Evolutionary conservation across 2,113 vertebrate genomes (phyloP).

Genomic region (Pangasianodon hypophthalmus): DNA sequence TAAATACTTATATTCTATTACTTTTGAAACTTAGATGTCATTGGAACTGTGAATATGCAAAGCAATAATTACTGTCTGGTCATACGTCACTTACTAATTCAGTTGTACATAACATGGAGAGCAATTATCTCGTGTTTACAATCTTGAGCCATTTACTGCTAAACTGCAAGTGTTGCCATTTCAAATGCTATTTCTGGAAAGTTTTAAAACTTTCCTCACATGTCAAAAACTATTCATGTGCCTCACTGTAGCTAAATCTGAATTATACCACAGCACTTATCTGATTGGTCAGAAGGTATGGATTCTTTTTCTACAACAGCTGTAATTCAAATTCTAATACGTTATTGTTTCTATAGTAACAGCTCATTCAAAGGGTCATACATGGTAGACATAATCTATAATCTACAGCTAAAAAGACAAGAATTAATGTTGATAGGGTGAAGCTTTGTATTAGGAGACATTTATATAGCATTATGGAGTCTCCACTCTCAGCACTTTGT

Average conservation of each 20-base stretch:
- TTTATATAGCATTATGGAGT: too few relatives aligned
- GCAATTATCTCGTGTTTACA: background rate
- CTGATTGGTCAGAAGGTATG: background rate
- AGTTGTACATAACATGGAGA: background rate
- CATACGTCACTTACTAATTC: background rate
- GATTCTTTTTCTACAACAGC: background rate
- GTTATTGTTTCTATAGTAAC: background rate
- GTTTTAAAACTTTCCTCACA: background rate
- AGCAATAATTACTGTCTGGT: background rate
- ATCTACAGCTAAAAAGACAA: background rate
- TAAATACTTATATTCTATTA: background rate
- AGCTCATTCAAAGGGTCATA: background rate
- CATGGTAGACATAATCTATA: background rate
- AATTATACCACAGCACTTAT: background rate
- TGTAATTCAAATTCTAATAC: background rate
- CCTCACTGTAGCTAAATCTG: background rate
- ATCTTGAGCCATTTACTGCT: background rate
- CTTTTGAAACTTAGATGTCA: background rate
- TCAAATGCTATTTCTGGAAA: constrained; percentile 9
- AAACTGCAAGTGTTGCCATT: background rate
- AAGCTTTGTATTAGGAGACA: background rate
- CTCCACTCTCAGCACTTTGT: too few relatives aligned
- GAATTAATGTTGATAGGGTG: background rate
- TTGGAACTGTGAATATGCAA: background rate
- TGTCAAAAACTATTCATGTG: constrained; percentile 7